Conservation (phyloP, 2,888 invertebrate genomes). For the Aricia artaxerxes region DNA sequence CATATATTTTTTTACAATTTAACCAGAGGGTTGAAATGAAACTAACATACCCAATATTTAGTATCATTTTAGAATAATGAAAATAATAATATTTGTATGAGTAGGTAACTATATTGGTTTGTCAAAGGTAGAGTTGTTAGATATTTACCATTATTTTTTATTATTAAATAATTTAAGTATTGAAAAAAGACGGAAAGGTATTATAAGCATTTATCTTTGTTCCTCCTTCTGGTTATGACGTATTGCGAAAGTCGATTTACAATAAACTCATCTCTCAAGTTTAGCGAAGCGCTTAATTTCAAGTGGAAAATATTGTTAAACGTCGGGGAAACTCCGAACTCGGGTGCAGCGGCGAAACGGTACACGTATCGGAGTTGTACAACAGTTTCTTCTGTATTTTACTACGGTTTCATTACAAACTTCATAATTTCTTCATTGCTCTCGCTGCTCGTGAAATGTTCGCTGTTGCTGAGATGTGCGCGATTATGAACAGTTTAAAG, state of each 20-base stretch:
- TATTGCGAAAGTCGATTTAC: neutral
- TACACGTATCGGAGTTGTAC: neutral
- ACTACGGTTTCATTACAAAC: conserved; percentile 36
- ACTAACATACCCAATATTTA: too few species aligned
- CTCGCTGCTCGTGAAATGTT: neutral
- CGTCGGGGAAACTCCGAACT: conserved; percentile 8
- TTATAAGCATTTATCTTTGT: neutral
- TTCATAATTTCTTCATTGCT: conserved; percentile 34
- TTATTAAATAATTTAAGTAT: too few species aligned
- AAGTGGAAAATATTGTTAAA: conserved; percentile 32
- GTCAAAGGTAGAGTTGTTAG: too few species aligned
- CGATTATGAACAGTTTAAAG: neutral
- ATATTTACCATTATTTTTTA: too few species aligned
- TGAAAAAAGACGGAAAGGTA: too few species aligned
- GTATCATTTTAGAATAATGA: too few species aligned
- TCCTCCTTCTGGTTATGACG: neutral
- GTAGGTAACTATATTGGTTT: too few species aligned
- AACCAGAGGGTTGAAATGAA: too few species aligned
- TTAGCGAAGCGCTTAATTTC: conserved; percentile 27
- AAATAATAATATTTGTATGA: too few species aligned
- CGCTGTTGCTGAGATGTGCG: neutral
- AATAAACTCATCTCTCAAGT: conserved; percentile 9
- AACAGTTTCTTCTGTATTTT: conserved; percentile 10
- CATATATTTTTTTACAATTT: too few species aligned
- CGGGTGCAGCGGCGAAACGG: conserved; percentile 8